Evolutionary conservation across 2,888 invertebrate genomes (phyloP).

Genomic region (Tolmerus cingulatus): DNA sequence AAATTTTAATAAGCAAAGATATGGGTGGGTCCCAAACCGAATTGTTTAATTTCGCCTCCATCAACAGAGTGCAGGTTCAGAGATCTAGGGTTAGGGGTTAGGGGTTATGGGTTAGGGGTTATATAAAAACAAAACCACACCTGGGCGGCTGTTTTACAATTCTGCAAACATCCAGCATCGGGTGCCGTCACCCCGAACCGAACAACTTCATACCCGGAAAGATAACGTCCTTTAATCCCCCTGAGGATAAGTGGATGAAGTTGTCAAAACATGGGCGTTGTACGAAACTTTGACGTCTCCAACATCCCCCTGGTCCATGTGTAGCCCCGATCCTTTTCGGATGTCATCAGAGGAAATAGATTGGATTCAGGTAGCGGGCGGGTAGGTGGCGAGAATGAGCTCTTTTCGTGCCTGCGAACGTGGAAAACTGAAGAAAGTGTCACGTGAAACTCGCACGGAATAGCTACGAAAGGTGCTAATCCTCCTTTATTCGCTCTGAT

Average conservation of each 20-base stretch:
- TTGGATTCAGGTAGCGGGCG: neutral
- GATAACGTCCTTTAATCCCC: constrained; percentile 20
- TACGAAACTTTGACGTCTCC: neutral
- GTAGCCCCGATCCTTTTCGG: neutral
- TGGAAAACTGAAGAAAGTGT: neutral
- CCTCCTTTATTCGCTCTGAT: neutral
- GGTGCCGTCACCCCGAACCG: neutral
- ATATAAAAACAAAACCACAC: neutral
- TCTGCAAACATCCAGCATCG: neutral
- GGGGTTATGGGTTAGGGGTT: neutral
- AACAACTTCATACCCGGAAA: neutral
- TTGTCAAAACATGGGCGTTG: neutral
- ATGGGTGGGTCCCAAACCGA: neutral
- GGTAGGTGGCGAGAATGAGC: neutral
- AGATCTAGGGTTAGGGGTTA: neutral
- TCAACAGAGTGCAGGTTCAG: neutral
- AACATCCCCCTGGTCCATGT: neutral
- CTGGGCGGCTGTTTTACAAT: neutral
- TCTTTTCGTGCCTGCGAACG: neutral
- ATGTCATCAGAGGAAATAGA: neutral
- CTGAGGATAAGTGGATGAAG: neutral
- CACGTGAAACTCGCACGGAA: neutral
- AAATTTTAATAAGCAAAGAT: neutral
- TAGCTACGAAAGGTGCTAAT: neutral
- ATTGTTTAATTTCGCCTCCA: neutral